phyloP scores from a whole-genome alignment of 2,113 vertebrate genomes.

The Lanius ludovicianus region DNA sequence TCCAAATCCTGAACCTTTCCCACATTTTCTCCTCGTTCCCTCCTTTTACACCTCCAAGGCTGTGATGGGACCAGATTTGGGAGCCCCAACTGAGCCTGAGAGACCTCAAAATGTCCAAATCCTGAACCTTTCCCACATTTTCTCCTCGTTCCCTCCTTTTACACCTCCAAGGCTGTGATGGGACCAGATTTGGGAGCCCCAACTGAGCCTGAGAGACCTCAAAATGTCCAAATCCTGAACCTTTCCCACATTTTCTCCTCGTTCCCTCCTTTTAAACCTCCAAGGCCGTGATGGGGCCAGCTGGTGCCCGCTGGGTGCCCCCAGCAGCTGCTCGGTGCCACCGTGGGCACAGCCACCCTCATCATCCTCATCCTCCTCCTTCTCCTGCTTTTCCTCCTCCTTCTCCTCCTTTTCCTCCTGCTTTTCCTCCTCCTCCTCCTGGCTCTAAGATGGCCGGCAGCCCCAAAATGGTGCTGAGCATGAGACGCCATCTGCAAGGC shows the following conservation, averaged over 20 bases:
- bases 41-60: no score
- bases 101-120: no score
- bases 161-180: no score
- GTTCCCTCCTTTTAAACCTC: fast-evolving
- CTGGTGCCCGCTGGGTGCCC: not conserved
- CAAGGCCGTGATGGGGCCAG: fast-evolving
- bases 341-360: not conserved
- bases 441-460: slow-evolving; percentile 43
- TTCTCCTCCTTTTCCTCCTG: not conserved
- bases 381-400: not conserved
- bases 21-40: not conserved
- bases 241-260: no score
- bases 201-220: no score
- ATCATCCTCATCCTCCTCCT: not conserved
- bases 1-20: not conserved
- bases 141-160: no score
- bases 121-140: not conserved
- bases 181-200: not conserved
- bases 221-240: no score
- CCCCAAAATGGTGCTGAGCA: slow-evolving; percentile 79
- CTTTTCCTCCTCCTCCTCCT: not conserved
- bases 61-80: no score
- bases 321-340: not conserved
- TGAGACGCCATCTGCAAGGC: slow-evolving; percentile 77
- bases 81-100: fast-evolving